These are phyloP conservation scores for Cheirogaleus medius DNA, from an alignment of 2,113 vertebrate species.

Conservation along the genomic window DNA sequence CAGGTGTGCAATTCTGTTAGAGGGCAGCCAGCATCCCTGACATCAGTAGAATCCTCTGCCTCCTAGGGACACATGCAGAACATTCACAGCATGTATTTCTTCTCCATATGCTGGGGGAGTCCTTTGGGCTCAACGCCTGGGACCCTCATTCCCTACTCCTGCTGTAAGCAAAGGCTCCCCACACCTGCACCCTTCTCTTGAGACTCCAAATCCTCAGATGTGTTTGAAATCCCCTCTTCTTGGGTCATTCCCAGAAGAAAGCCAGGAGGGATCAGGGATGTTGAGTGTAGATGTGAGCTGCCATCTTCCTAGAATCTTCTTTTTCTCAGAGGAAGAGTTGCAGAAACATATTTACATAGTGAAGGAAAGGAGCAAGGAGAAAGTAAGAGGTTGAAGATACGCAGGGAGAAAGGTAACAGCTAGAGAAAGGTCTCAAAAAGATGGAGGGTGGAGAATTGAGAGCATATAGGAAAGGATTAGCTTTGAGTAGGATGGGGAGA, in stretches of 20 bases:
- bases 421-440: not conserved
- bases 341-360: not conserved
- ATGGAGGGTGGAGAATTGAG: not conserved
- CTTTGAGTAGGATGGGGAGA: not conserved
- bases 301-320: not conserved
- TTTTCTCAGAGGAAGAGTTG: not conserved
- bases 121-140: not conserved
- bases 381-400: not conserved
- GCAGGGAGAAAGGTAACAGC: not conserved
- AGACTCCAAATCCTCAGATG: not conserved
- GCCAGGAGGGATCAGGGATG: no score
- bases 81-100: fast-evolving
- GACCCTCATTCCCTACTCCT: not conserved
- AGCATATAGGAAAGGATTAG: not conserved
- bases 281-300: no score
- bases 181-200: not conserved
- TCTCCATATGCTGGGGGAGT: not conserved
- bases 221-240: not conserved
- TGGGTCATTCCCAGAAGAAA: not conserved
- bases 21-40: not conserved
- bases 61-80: fast-evolving
- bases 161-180: not conserved
- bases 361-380: not conserved
- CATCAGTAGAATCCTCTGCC: not conserved
- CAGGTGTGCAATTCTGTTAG: no score